Base-by-base conservation (phyloP, 2,113 vertebrate genomes). In the Semnornis frantzii region DNA sequence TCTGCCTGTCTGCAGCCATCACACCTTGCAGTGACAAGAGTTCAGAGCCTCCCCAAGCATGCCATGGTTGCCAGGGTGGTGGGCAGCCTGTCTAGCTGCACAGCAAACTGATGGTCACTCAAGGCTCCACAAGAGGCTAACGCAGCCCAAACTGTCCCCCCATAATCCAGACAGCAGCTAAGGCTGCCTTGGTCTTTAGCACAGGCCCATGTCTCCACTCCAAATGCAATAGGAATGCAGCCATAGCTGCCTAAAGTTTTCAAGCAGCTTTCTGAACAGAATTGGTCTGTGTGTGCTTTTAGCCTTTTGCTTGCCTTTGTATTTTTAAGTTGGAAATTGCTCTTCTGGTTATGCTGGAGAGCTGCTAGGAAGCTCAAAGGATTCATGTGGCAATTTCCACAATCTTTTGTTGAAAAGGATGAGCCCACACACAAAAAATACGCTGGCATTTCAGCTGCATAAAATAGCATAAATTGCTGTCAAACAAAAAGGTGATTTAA, bases 401-500 rank as follows among this genome's bases (percentile, higher is more conserved):
- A 24, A 50, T 34, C 82, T 91, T 94, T 87, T 81, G 89, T 82
- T 75, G 65, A n/a, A 79, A 93, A 87, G 57, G 81, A 75, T 79
- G 69, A 93, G 89, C 59, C 69, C 75, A 55, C 50, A 58, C 54
- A 79, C 12, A 27, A 15, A 68, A 92, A 90, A 48, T 28, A 64
- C 78, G 44, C 80, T 28, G 83, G 76, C 73, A 90, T 92, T 76
- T 82, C 90, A 92, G 89, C 84, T 93, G 84, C 66, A 76, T 81
- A 94, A 94, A 92, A 92, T 59, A 89, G 63, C 3, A 2, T 20
- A 88, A 95, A 94, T 83, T 86, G 80, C 94, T 90, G 90, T 84
- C 90, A 96, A 92, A 93, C 88, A 90, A 92, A 93, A 92, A 82
- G 70, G 34, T 6, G 4, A 86, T 93, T 93, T 93, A 84, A 79